Conservation (phyloP, 2,113 vertebrate species). For the Zosterops japonicus region DNA sequence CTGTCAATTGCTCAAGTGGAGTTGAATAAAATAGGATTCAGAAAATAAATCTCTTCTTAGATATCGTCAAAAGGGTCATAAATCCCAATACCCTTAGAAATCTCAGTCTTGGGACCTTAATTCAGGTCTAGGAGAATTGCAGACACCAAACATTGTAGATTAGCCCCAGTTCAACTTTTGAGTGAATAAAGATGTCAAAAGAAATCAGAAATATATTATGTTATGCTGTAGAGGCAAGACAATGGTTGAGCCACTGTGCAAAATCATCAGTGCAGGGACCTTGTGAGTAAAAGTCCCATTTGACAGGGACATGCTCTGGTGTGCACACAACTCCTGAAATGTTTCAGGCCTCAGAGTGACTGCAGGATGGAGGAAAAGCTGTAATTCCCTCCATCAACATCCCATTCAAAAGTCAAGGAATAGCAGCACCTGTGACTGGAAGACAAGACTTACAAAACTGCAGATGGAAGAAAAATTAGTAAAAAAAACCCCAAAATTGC, state of each 20-base stretch:
- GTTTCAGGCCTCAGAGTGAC: background rate
- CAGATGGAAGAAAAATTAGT: background rate
- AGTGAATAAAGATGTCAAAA: background rate
- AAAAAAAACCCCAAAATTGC: background rate
- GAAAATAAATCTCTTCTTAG: background rate
- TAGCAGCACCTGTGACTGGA: background rate
- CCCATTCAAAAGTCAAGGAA: background rate
- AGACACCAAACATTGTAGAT: background rate
- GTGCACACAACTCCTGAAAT: background rate
- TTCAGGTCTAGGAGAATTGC: background rate
- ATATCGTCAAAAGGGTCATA: background rate
- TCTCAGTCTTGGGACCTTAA: background rate
- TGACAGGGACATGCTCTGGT: background rate
- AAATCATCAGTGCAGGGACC: background rate
- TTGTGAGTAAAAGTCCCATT: accelerated
- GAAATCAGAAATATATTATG: background rate
- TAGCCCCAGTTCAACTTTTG: background rate
- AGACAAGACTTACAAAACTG: background rate
- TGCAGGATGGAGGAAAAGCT: background rate
- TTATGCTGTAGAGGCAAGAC: background rate
- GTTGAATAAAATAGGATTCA: background rate
- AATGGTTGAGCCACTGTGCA: background rate
- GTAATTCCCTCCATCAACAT: background rate
- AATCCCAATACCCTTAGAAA: background rate
- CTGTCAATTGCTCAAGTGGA: background rate